Evolutionary conservation across 2,113 vertebrate genomes (phyloP).

Genomic region (Setophaga coronata): DNA sequence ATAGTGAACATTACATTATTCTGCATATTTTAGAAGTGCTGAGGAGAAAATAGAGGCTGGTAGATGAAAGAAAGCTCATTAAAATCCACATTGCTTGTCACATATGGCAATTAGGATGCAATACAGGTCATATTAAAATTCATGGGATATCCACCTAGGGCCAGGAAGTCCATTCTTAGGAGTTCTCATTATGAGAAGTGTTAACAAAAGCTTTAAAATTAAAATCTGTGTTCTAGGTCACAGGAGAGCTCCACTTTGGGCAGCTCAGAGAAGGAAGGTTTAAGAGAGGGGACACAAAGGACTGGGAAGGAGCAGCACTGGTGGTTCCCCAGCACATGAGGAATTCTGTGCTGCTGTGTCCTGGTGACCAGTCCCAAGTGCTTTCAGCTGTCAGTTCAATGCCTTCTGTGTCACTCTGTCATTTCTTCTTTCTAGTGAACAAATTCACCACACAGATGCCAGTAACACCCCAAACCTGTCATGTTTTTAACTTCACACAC

Average conservation of each 20-base stretch:
- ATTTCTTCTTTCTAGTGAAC: not conserved
- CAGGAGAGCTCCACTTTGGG: not conserved
- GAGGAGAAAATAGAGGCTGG: not conserved
- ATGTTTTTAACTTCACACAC: not conserved
- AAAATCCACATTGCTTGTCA: conserved; percentile 1
- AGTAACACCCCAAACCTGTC: not conserved
- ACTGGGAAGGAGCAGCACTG: not conserved
- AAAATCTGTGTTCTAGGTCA: not conserved
- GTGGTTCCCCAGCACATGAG: not conserved
- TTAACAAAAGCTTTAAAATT: not conserved
- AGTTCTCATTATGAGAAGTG: not conserved
- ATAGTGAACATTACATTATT: not conserved
- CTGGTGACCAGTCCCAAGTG: not conserved
- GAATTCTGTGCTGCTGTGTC: not conserved
- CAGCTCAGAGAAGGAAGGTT: not conserved
- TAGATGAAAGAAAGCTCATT: conserved; percentile 48
- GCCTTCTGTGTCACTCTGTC: not conserved
- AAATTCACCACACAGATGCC: not conserved
- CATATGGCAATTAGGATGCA: conserved; percentile 1
- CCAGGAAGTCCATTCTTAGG: not conserved
- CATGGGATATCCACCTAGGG: not conserved
- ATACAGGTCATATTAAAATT: conserved; percentile 18
- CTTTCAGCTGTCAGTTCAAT: not conserved
- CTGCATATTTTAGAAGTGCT: not conserved
- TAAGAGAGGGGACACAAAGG: not conserved